Percentiles rank a stretch among this genome's conserved stretches.
These are phyloP conservation scores for Corella eumyota DNA, from an alignment of 23 tunicate species.

Conservation along the genomic window DNA sequence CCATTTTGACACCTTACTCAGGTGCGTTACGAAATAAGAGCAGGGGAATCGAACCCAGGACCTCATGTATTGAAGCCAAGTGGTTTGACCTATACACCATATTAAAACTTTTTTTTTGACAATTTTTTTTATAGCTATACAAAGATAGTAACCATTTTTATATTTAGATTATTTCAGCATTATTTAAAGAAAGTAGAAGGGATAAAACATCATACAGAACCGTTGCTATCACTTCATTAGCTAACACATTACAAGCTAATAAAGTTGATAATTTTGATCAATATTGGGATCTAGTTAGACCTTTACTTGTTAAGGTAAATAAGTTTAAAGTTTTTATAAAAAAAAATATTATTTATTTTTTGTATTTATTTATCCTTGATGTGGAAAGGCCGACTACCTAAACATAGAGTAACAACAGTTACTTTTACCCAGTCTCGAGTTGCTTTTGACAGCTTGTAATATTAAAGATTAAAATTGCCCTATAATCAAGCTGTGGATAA, in stretches of 20 bases:
- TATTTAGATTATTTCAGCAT: conserved; percentile 15
- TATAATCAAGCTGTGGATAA: too few relatives aligned
- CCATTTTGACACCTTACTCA: too few relatives aligned
- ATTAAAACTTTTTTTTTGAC: conserved; percentile 1
- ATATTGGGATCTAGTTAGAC: conserved; percentile 22
- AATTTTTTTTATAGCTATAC: neutral
- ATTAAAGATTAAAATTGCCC: too few relatives aligned
- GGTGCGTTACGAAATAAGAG: too few relatives aligned
- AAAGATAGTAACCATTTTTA: neutral
- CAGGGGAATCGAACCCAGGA: too few relatives aligned
- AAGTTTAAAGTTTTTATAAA: neutral
- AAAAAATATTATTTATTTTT: neutral
- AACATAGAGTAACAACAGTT: too few relatives aligned
- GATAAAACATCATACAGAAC: conserved; percentile 26
- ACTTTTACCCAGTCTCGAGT: too few relatives aligned
- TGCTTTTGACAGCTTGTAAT: too few relatives aligned
- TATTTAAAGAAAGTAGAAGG: conserved; percentile 33
- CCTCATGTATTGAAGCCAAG: too few relatives aligned
- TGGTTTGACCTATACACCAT: too few relatives aligned
- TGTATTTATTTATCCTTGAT: neutral
- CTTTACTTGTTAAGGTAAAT: conserved; percentile 19
- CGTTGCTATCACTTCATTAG: conserved; percentile 24
- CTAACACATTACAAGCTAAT: conserved; percentile 17
- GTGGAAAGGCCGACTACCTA: neutral
- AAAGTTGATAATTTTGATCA: conserved; percentile 25